Evolutionary conservation across 2,797 vertebrate species (phyloP).

Genomic region (Karalla daura): DNA sequence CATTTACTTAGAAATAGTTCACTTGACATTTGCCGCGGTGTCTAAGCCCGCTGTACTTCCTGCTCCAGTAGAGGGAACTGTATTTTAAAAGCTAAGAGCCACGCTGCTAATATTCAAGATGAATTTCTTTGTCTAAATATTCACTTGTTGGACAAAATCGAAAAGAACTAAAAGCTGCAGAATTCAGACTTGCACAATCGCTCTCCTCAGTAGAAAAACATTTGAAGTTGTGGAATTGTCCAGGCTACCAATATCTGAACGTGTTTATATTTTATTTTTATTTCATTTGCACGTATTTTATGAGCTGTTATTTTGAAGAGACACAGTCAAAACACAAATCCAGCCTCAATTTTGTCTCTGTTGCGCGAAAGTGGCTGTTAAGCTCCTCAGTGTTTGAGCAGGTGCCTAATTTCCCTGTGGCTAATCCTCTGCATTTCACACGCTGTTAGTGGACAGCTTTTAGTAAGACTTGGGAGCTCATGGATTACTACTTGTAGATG

Average conservation of each 20-base stretch:
- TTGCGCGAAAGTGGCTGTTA: neutral
- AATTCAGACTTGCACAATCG: too few species aligned
- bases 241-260: too few species aligned
- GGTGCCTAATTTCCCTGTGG: neutral
- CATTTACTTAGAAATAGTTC: slow-evolving; percentile 22
- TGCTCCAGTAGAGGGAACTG: too few species aligned
- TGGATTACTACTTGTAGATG: neutral
- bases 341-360: neutral
- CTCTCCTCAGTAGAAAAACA: too few species aligned
- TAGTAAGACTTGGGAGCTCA: neutral
- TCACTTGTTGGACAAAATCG: too few species aligned
- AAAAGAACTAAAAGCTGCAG: too few species aligned
- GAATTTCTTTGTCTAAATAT: too few species aligned
- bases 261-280: too few species aligned
- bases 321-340: neutral
- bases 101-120: too few species aligned
- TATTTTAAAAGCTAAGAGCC: too few species aligned
- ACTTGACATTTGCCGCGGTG: slow-evolving; percentile 10
- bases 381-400: neutral
- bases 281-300: neutral
- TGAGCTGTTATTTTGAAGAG: neutral
- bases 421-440: neutral
- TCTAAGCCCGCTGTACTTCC: neutral
- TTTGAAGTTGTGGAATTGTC: too few species aligned
- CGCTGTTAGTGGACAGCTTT: neutral